These are phyloP conservation scores for Sorex araneus DNA, from an alignment of 2,113 vertebrate species.

Conservation along the genomic window DNA sequence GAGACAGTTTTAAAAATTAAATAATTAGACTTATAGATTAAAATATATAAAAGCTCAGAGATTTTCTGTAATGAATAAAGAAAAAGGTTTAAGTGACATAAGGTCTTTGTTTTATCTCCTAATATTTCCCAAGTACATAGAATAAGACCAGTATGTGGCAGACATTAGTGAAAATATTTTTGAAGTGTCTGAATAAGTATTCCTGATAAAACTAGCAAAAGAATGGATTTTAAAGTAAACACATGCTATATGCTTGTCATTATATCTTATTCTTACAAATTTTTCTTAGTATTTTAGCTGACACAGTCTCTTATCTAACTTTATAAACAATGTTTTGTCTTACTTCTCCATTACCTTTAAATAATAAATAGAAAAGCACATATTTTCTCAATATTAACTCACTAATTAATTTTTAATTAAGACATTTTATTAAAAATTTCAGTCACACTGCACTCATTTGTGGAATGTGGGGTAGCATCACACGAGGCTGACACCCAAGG, in stretches of 20 bases:
- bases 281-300: slow-evolving; percentile 33
- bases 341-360: not conserved
- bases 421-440: too few species aligned
- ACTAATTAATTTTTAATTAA: not conserved
- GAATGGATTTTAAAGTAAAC: not conserved
- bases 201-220: not conserved
- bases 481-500: too few species aligned
- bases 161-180: slow-evolving; percentile 4
- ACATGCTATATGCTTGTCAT: not conserved
- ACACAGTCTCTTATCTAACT: slow-evolving; percentile 20
- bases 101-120: slow-evolving; percentile 51
- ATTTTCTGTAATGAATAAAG: slow-evolving; percentile 38
- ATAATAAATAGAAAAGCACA: not conserved
- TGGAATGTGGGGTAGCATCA: too few species aligned
- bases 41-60: slow-evolving; percentile 33
- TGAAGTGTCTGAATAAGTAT: slow-evolving; percentile 28
- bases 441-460: too few species aligned
- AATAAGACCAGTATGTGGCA: not conserved
- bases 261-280: slow-evolving; percentile 44
- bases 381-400: slow-evolving; percentile 28
- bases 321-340: slow-evolving; percentile 47
- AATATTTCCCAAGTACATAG: slow-evolving; percentile 18
- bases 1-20: not conserved
- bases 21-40: slow-evolving; percentile 33
- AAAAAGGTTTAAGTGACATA: not conserved